These are phyloP conservation scores for Nemotelus nigrinus DNA, from an alignment of 2,888 invertebrate species.

Conservation along the genomic window DNA sequence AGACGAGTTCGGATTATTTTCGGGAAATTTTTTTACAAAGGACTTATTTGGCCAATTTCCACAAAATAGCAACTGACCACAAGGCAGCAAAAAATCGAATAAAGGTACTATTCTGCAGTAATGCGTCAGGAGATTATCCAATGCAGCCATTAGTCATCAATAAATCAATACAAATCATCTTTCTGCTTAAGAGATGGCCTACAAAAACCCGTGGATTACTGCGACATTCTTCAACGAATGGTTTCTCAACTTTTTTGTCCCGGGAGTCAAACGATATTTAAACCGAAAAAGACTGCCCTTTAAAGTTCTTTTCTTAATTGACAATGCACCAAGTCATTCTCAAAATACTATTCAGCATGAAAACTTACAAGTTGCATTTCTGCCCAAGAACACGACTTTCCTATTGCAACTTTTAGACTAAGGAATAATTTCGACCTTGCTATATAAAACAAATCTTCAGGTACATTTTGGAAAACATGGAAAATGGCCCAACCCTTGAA, in stretches of 20 bases:
- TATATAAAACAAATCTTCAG: no score
- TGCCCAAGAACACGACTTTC: constrained; percentile 54
- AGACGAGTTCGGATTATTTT: constrained; percentile 2
- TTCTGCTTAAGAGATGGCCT: constrained; percentile 53
- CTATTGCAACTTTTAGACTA: no score
- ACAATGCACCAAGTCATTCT: constrained; percentile 52
- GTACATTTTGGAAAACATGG: no score
- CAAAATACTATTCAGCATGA: constrained; percentile 48
- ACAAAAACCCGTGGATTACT: constrained; percentile 44
- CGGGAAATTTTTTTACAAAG: background rate
- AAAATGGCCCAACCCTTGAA: no score
- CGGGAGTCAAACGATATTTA: constrained; percentile 48
- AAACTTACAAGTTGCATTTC: constrained; percentile 50
- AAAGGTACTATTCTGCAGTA: background rate
- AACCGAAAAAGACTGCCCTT: constrained; percentile 34
- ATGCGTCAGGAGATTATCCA: no score
- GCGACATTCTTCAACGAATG: constrained; percentile 49
- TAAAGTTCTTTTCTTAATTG: constrained; percentile 48
- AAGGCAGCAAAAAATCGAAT: background rate
- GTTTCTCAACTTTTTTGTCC: constrained; percentile 50
- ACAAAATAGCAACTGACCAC: background rate
- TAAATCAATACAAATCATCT: background rate
- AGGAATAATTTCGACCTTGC: no score
- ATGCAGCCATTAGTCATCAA: background rate
- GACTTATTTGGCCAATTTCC: background rate